Conservation (phyloP, 2,113 vertebrate genomes). For the Channa argus region DNA sequence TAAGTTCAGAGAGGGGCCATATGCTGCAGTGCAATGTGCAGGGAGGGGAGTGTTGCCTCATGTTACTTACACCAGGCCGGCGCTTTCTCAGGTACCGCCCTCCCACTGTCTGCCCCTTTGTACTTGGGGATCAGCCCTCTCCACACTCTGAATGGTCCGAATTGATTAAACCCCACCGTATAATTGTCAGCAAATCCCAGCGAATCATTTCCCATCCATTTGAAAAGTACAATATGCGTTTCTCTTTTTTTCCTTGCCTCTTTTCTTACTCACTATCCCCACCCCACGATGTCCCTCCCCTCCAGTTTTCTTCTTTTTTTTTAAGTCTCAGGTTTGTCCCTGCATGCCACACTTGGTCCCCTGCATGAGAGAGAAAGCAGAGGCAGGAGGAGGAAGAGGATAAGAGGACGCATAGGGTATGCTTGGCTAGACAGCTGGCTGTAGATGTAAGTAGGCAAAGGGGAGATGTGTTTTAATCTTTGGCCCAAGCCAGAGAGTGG, state of each 20-base stretch:
- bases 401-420: slow-evolving; percentile 68
- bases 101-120: slow-evolving; percentile 88
- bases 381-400: slow-evolving; percentile 63
- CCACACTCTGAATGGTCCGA: slow-evolving; percentile 93
- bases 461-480: slow-evolving; percentile 79
- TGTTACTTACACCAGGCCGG: slow-evolving; percentile 93
- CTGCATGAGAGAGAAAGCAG: slow-evolving; percentile 50
- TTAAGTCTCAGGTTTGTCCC: slow-evolving; percentile 74
- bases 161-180: slow-evolving; percentile 92
- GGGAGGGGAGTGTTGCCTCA: slow-evolving; percentile 87
- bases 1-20: slow-evolving; percentile 98
- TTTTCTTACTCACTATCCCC: slow-evolving; percentile 57
- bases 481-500: slow-evolving; percentile 57
- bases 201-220: slow-evolving; percentile 93
- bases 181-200: slow-evolving; percentile 93
- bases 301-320: slow-evolving; percentile 60
- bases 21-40: slow-evolving; percentile 89
- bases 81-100: slow-evolving; percentile 95
- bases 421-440: slow-evolving; percentile 77
- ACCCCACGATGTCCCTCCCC: slow-evolving; percentile 59
- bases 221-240: slow-evolving; percentile 88
- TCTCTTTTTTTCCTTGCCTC: slow-evolving; percentile 78
- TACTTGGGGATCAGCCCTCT: slow-evolving; percentile 93
- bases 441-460: slow-evolving; percentile 83
- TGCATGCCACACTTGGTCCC: slow-evolving; percentile 57